These are phyloP conservation scores for Zosterops hypoxanthus DNA, from an alignment of 2,113 vertebrate genomes.

Conservation along the genomic window DNA sequence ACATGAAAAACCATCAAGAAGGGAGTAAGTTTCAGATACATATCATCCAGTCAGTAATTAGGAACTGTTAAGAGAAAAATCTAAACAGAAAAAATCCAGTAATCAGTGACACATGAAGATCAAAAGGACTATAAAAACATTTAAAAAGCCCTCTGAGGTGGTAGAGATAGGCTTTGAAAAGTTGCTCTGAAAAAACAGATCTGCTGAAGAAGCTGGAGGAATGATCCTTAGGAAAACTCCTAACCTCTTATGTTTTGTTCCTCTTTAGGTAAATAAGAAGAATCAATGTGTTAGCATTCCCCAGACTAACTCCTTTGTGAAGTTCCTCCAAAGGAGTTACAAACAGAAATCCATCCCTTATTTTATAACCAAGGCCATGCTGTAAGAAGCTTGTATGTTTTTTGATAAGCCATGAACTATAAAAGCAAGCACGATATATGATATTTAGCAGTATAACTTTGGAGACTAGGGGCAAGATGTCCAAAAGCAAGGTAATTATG, in stretches of 20 bases:
- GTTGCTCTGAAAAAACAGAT: background rate
- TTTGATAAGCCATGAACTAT: background rate
- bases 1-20: background rate
- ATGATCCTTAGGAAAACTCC: background rate
- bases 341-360: background rate
- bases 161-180: background rate
- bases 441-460: background rate
- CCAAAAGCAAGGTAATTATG: background rate
- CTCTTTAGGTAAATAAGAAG: background rate
- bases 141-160: background rate
- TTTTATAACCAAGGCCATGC: background rate
- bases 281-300: background rate
- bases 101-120: background rate
- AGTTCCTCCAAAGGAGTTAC: background rate
- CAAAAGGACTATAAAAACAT: background rate
- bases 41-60: background rate
- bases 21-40: background rate
- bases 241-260: background rate
- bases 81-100: background rate
- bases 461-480: rapidly evolving
- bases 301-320: background rate
- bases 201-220: background rate
- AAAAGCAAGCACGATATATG: background rate
- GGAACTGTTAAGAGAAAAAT: background rate
- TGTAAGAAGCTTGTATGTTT: background rate